Conservation (phyloP, 2,888 invertebrate species). For the Drosophila picticornis region DNA sequence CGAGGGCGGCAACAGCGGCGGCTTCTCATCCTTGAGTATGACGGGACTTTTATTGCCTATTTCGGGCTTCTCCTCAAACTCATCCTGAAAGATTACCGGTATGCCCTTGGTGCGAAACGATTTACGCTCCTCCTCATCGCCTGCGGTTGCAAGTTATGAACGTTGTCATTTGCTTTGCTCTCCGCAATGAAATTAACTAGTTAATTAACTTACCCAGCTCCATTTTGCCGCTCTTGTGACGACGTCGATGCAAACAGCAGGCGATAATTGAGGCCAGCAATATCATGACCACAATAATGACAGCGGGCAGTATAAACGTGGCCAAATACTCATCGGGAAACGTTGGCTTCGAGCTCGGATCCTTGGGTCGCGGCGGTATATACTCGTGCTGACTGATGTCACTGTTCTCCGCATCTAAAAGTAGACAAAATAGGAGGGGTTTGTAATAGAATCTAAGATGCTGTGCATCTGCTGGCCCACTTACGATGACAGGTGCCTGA, state of each 20-base stretch:
- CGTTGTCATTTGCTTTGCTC: background rate
- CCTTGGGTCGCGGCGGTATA: constrained; percentile 81
- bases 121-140: constrained; percentile 92
- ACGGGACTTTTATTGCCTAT: constrained; percentile 96
- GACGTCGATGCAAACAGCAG: constrained; percentile 93
- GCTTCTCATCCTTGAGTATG: constrained; percentile 97
- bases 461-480: constrained; percentile 36
- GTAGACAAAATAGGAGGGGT: background rate
- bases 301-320: constrained; percentile 95
- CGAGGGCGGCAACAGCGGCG: constrained; percentile 93
- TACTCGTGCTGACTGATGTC: constrained; percentile 81
- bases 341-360: constrained; percentile 84
- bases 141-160: constrained; percentile 74
- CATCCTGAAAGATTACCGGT: constrained; percentile 98
- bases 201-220: constrained; percentile 86
- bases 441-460: background rate
- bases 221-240: constrained; percentile 94
- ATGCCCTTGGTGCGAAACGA: constrained; percentile 94
- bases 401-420: constrained; percentile 66
- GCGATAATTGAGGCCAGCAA: constrained; percentile 94
- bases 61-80: constrained; percentile 96
- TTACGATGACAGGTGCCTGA: constrained; percentile 87
- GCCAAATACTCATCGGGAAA: constrained; percentile 89
- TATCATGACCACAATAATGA: constrained; percentile 95
- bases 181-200: background rate